phyloP scores from a whole-genome alignment of 2,113 vertebrate genomes.

The Nettapus auritus region DNA sequence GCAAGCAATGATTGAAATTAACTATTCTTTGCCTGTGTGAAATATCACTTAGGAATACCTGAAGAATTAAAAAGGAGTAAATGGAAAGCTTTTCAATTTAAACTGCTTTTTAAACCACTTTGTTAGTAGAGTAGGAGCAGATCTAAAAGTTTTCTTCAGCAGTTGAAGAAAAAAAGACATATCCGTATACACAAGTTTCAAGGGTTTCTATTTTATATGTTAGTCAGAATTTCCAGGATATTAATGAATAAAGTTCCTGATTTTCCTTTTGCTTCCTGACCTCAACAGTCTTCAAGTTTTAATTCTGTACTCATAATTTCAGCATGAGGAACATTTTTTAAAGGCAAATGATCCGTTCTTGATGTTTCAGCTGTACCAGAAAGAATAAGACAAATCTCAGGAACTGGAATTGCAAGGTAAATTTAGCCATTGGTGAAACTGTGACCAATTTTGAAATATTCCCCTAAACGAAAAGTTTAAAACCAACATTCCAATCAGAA shows the following conservation, averaged over 20 bases:
- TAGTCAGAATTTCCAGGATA: constrained; percentile 19
- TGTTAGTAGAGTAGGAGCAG: background rate
- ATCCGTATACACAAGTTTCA: background rate
- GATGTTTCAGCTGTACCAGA: background rate
- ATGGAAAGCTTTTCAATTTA: constrained; percentile 27
- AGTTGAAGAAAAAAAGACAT: background rate
- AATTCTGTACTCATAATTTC: background rate
- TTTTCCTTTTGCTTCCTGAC: background rate
- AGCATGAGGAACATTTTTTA: background rate
- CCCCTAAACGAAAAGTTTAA: constrained; percentile 24
- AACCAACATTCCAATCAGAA: constrained; percentile 28
- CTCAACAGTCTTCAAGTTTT: background rate
- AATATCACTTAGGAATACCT: constrained; percentile 67
- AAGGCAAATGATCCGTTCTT: background rate
- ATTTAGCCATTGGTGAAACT: background rate
- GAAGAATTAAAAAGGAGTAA: constrained; percentile 13
- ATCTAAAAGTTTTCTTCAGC: constrained; percentile 10
- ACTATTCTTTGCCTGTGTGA: constrained; percentile 55
- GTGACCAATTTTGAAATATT: background rate
- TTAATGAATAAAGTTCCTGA: background rate
- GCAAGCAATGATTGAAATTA: constrained; percentile 64
- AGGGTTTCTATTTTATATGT: constrained; percentile 31
- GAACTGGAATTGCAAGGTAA: background rate
- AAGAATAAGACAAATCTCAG: background rate
- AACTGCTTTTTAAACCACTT: background rate